Evolutionary conservation across 2,797 vertebrate species (phyloP), one percentile per base, ranked within the genome.

Genomic region (Periophthalmus magnuspinnatus): DNA sequence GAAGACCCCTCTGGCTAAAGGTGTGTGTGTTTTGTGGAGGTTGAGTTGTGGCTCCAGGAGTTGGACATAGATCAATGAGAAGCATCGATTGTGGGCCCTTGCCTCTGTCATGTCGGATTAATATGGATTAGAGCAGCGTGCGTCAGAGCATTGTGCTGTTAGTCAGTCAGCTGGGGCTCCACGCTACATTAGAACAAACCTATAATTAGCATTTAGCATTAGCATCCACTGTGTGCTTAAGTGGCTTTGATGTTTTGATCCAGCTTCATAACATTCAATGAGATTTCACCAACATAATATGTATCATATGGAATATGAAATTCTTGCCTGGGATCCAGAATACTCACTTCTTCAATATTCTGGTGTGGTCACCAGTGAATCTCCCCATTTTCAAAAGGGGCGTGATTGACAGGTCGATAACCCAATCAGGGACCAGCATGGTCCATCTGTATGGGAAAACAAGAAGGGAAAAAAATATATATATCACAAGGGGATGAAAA

Each of bases 41-140:
- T 41, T 38, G 59, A 38, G 9, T 61, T 36, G 32, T 41, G 34
- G 34, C 59, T 38, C 33, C n/a, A 13, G 34, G 59, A 61, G 34
- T 61, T 41, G 59, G 58, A 41, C 59, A 10, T 21, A n/a, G 34
- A 61, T 61, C 59, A 61, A 61, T 61, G 32, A 38, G 9, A 41
- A 38, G 10, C 34, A 61, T 61, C 34, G 59, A 61, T 61, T 38
- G 34, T 38, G 59, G 59, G 10, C 16, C 36, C 59, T 61, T 41
- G 32, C 59, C 59, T 61, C 59, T 38, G 59, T 41, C 59, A 38
- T 38, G 59, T 38, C 2, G 59, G 59, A 61, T 61, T 61, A 61
- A 61, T 61, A 61, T 61, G 36, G 34, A 61, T 61, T 61, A 61
- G 59, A 22, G 36, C 59, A 10, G 58, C 19, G 58, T 60, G 58